Percentiles rank a stretch among this genome's conserved stretches.
Conservation (phyloP, 2,113 vertebrate genomes). For the Marmota monax region DNA sequence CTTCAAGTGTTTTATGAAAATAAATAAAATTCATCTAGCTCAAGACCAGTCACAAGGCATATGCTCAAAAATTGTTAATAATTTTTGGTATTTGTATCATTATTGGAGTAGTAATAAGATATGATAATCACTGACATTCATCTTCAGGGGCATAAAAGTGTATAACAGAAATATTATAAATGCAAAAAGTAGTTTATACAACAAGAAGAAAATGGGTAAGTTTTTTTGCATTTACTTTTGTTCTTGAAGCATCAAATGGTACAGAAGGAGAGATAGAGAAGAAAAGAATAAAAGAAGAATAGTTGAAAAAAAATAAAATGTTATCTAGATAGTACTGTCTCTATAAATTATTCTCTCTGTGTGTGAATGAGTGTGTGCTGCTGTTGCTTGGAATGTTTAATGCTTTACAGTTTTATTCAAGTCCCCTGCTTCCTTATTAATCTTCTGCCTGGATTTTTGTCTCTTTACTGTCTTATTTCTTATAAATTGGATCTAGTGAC, state of each 20-base stretch:
- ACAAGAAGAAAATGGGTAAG: not conserved
- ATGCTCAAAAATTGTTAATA: not conserved
- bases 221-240: not conserved
- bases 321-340: not conserved
- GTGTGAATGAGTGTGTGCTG: not conserved
- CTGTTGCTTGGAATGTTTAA: not conserved
- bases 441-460: not conserved
- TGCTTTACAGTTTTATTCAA: not conserved
- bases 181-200: not conserved
- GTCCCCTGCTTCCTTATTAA: not conserved
- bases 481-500: not conserved
- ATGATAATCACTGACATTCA: slow-evolving; percentile 10
- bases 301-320: not conserved
- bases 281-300: not conserved
- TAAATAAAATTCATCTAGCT: slow-evolving; percentile 11
- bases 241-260: not conserved
- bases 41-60: not conserved
- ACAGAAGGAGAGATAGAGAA: not conserved
- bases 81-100: not conserved
- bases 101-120: not conserved
- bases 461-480: not conserved
- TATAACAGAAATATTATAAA: slow-evolving; percentile 47
- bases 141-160: not conserved
- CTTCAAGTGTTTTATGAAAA: not conserved
- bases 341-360: not conserved